Base-by-base conservation (phyloP, 2,888 invertebrate genomes). In the Tetheella fluctuosa region DNA sequence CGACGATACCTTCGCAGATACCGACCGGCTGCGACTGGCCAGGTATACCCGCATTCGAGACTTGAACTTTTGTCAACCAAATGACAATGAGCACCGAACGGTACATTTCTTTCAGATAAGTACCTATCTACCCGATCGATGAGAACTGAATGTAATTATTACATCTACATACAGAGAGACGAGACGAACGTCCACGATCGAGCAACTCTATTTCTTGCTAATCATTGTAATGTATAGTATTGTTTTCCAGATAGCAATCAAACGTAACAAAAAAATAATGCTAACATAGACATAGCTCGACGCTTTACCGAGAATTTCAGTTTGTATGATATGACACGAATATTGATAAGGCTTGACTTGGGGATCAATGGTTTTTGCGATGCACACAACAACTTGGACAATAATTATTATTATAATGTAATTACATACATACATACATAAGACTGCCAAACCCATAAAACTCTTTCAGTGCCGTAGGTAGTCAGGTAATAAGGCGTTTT, bases 1-100 rank as follows among this genome's bases (percentile, higher is more conserved):
- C 91, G 91, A 13, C 92, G 90, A 91, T 91, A 91, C 91, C 89
- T 90, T 88, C 88, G 90, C 92, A 89, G 91, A 91, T 91, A 91
- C 89, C 84, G 84, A 73, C 82, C 77, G 34, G 13, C 54, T 28
- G 80, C 81, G 73, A 77, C 78, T 77, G 77, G 68, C 74, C 65
- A 66, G 70, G 70, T 71, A 67, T 60, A 71, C 67, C 69, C 65
- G 73, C 69, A 61, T 71, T 71, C 76, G 71, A 73, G 78, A 80
- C 86, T 20, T 48, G 20, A 48, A 48, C 48, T 83, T 86, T 90
- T 88, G 89, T 90, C 88, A 85, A 83, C 81, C 80, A 61, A 74
- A 77, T 74, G 77, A 77, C 73, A 84, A 83, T 80, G 76, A 74
- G 70, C 69, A 71, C 68, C 69, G 80, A 86, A 86, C 86, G 83